Evolutionary conservation across 2,888 invertebrate species (phyloP).

Genomic region (Eupithecia centaureata): DNA sequence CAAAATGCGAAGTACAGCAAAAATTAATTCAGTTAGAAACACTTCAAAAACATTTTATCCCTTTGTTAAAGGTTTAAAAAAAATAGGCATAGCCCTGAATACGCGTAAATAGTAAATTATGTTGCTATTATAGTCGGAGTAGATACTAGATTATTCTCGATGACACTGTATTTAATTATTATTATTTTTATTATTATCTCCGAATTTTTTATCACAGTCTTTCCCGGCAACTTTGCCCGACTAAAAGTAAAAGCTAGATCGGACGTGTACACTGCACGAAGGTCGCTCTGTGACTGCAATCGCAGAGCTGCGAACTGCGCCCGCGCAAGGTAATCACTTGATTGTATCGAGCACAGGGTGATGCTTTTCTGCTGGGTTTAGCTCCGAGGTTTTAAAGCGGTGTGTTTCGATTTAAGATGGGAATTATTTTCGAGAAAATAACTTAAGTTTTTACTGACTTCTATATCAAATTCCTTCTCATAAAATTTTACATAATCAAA

Average conservation of each 20-base stretch:
- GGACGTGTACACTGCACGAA: not conserved
- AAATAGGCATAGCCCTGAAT: not conserved
- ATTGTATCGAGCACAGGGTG: slow-evolving; percentile 5
- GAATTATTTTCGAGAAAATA: too few species aligned
- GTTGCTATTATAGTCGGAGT: too few species aligned
- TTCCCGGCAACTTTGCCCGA: not conserved
- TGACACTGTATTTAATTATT: not conserved
- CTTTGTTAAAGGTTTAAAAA: too few species aligned
- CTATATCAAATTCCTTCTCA: too few species aligned
- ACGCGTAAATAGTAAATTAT: not conserved
- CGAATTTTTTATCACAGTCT: not conserved
- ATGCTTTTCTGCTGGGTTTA: not conserved
- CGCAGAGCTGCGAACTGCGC: not conserved
- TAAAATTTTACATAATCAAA: too few species aligned
- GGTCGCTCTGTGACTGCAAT: not conserved
- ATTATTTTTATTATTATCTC: not conserved
- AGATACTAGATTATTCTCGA: not conserved
- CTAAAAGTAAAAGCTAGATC: not conserved
- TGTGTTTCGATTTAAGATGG: not conserved
- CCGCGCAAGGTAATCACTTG: slow-evolving; percentile 3
- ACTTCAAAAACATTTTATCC: too few species aligned
- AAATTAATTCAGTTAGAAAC: too few species aligned
- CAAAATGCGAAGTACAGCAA: too few species aligned
- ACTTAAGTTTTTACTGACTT: too few species aligned
- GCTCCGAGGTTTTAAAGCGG: not conserved